Conservation (phyloP, 2,797 vertebrate genomes). For the Hypotaenidia philippensis region DNA sequence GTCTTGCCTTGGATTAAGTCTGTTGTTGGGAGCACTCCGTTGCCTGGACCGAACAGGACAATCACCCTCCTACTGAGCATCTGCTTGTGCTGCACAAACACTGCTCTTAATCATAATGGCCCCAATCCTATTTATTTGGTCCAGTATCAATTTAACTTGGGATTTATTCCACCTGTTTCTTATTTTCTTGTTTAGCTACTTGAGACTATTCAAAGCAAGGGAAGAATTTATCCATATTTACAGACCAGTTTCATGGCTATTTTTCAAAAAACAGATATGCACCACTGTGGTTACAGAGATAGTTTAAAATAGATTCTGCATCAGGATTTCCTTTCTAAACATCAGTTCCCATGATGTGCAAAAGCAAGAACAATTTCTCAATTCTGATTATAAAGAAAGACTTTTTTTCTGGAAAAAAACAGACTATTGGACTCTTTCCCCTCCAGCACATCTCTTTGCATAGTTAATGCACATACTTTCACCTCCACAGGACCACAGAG, state of each 20-base stretch:
- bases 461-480: not conserved
- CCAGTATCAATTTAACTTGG: slow-evolving; percentile 41
- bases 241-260: not conserved
- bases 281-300: not conserved
- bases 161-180: slow-evolving; percentile 39
- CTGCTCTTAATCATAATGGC: slow-evolving; percentile 7
- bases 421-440: not conserved
- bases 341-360: not conserved
- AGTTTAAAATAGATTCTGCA: not conserved
- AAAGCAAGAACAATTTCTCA: not conserved
- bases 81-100: slow-evolving; percentile 52
- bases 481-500: not conserved
- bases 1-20: not conserved
- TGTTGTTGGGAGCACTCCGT: not conserved
- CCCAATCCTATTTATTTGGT: slow-evolving; percentile 63
- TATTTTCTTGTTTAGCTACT: not conserved
- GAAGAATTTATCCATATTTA: not conserved
- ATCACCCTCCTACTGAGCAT: not conserved
- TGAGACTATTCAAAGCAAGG: not conserved
- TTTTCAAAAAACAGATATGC: not conserved
- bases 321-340: not conserved
- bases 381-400: not conserved
- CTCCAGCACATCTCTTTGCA: not conserved
- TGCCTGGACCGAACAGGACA: not conserved
- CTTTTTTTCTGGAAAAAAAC: not conserved